Conservation (phyloP, 2,113 vertebrate species). For the Gobius niger region DNA sequence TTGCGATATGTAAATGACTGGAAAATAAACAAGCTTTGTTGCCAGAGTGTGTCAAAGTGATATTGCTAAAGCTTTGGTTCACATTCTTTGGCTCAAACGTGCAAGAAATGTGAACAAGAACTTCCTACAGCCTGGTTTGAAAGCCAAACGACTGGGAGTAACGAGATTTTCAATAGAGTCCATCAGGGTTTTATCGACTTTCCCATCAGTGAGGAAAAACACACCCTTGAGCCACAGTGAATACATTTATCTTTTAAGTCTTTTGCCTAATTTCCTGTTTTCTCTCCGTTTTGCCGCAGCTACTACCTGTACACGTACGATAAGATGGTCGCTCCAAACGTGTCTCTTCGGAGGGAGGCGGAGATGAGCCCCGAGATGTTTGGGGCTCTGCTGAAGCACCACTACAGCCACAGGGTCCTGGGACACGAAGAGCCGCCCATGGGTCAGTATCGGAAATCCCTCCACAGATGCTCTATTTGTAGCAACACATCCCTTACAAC, state of each 20-base stretch:
- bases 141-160: not conserved
- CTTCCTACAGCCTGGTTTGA: not conserved
- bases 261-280: conserved; percentile 10
- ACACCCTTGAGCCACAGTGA: no score
- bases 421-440: conserved; percentile 70
- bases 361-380: conserved; percentile 80
- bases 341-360: conserved; percentile 81
- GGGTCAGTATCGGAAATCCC: conserved; percentile 60
- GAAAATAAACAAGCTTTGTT: not conserved
- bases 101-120: not conserved
- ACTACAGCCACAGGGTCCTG: conserved; percentile 73
- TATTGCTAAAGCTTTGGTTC: not conserved
- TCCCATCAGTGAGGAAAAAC: conserved; percentile 11
- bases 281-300: conserved; percentile 61
- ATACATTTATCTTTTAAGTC: not conserved
- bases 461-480: no score
- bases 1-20: conserved; percentile 2
- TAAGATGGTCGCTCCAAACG: conserved; percentile 96
- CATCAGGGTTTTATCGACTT: not conserved
- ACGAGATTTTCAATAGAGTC: not conserved
- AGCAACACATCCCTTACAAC: not conserved
- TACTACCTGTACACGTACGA: conserved; percentile 97
- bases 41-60: not conserved
- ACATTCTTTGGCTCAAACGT: not conserved
- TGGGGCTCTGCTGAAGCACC: conserved; percentile 81